Conservation (phyloP, 2,888 invertebrate species). For the Agelastica alni region DNA sequence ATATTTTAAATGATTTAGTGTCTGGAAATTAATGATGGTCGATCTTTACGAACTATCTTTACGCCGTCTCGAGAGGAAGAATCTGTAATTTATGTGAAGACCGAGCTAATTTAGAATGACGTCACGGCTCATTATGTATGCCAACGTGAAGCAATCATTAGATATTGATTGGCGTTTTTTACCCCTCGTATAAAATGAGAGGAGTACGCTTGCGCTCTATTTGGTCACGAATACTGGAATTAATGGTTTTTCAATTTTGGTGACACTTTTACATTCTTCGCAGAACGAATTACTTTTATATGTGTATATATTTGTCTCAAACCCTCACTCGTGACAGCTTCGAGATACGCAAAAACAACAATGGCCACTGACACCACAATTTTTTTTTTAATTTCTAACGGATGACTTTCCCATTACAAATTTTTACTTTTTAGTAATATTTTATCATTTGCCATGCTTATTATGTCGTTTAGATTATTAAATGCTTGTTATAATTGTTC, state of each 20-base stretch:
- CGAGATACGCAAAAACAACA: no score
- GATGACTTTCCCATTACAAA: no score
- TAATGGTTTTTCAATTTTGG: conserved; percentile 55
- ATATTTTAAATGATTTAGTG: not conserved
- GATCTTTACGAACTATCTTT: not conserved
- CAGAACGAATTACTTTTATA: conserved; percentile 19
- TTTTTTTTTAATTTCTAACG: no score
- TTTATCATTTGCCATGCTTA: no score
- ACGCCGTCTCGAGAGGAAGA: conserved; percentile 1
- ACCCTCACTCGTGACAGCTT: conserved; percentile 3
- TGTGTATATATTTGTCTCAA: conserved; percentile 9
- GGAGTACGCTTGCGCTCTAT: conserved; percentile 47
- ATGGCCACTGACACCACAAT: no score
- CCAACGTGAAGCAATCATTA: conserved; percentile 56
- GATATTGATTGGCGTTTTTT: conserved; percentile 57
- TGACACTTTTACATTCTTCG: conserved; percentile 48
- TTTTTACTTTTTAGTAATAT: no score
- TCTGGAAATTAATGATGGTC: not conserved
- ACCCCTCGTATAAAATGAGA: conserved; percentile 44
- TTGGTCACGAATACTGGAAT: conserved; percentile 51
- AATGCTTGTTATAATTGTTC: no score
- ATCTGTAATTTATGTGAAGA: conserved; percentile 18
- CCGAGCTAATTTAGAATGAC: conserved; percentile 52
- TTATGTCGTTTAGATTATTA: no score
- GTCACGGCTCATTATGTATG: conserved; percentile 56